These are phyloP conservation scores for Medauroidea extradentata DNA, from an alignment of 1,140 invertebrate species.

Conservation along the genomic window DNA sequence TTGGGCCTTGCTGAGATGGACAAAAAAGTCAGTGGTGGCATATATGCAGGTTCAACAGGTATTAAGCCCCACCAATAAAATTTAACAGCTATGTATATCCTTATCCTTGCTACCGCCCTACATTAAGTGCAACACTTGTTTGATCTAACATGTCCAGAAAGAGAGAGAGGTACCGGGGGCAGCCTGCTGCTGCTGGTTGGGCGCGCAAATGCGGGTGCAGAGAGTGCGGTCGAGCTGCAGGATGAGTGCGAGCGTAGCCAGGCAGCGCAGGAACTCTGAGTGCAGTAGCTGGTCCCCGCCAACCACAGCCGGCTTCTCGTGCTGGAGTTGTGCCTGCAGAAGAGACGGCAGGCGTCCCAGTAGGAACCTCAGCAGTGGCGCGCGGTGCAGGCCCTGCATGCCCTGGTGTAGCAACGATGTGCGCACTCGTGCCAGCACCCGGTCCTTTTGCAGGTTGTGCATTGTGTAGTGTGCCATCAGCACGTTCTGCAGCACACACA, in stretches of 20 bases:
- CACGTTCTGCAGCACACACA: constrained; percentile 43
- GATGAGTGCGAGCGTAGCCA: constrained; percentile 51
- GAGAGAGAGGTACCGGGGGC: constrained; percentile 14
- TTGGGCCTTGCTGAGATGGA: too few species aligned
- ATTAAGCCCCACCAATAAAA: too few species aligned
- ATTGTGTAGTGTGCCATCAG: constrained; percentile 45
- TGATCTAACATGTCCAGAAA: too few species aligned
- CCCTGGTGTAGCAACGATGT: constrained; percentile 49
- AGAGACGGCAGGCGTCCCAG: constrained; percentile 50
- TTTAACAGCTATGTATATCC: too few species aligned
- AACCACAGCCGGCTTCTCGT: constrained; percentile 54
- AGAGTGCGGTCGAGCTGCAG: constrained; percentile 53
- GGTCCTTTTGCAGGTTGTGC: constrained; percentile 42
- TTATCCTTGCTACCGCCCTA: too few species aligned
- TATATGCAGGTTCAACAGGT: too few species aligned
- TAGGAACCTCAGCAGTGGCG: constrained; percentile 53
- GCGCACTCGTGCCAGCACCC: constrained; percentile 48
- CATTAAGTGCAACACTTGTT: too few species aligned
- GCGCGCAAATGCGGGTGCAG: constrained; percentile 46
- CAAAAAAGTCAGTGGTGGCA: too few species aligned
- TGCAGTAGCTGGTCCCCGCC: constrained; percentile 57
- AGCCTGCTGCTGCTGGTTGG: constrained; percentile 36
- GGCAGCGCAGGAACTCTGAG: constrained; percentile 56
- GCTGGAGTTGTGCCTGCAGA: constrained; percentile 51
- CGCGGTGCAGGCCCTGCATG: constrained; percentile 49